Base-by-base conservation (phyloP, 1,140 invertebrate genomes). In the Calosoma granatense region DNA sequence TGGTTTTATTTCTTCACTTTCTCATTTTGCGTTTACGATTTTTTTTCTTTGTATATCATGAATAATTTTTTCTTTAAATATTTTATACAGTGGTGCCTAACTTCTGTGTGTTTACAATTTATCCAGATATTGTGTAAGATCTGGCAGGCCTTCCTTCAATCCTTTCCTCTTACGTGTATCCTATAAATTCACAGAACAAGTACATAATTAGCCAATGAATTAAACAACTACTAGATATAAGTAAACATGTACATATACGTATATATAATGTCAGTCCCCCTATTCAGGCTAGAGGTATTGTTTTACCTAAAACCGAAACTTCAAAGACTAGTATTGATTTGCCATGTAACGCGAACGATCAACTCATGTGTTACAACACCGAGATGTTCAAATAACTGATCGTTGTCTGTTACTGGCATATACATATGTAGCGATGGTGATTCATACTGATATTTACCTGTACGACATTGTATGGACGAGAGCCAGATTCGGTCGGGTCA, bases 141-240 rank as follows among this genome's bases (percentile, higher is more conserved):
- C 92, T 66, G 94, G 95, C 61, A 97, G 80, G 75, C 93, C 92
- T 74, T 98, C 96, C 76, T 98, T 98, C 67, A 99, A 81, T 77
- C 97, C 97, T 83, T 99, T 99, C 74, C 97, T 87, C 79, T 99
- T 99, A 74, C 97, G 90, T 60, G 92, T 98, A 54, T 95, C 94
- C 83, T 88, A 73, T 66, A 76, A 76, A 61, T 59, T 59, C 75
- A 76, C 67, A 55, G 74, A 67, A 63, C 64, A 65, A 54, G 53
- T 62, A 56, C 61, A 14, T 56, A 54, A 57, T 52, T 57, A 39
- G 54, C 54, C 56, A 56, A 61, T 56, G 41, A 47, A 47, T 47
- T 47, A 9, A 17, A 47, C 9, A 54, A 20, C 1, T 22, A 43
- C 30, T 47, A 47, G 2, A 60, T 52, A 19, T 64, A 58, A 59